Conservation (phyloP, 2,888 invertebrate species). For the Gonocerus acuteangulatus region DNA sequence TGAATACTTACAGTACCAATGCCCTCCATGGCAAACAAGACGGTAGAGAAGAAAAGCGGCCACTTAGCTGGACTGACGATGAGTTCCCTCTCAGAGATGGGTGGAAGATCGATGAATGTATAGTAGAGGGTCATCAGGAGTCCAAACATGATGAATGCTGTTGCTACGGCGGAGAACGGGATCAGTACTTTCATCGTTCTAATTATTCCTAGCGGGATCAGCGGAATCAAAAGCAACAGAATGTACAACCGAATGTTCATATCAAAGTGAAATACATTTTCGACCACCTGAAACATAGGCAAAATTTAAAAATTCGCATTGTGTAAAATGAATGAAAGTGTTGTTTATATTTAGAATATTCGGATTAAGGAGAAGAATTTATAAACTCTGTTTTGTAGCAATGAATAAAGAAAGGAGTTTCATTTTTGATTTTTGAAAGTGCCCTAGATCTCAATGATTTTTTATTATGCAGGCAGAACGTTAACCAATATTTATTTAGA, state of each 20-base stretch:
- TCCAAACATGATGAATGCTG: conserved; percentile 67
- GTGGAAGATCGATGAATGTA: conserved; percentile 58
- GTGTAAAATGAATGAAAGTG: no score
- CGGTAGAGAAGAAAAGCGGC: conserved; percentile 89
- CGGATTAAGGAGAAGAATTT: background rate
- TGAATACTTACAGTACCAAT: conserved; percentile 70
- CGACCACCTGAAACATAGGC: conserved; percentile 38
- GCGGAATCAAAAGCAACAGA: conserved; percentile 57
- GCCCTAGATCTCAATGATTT: no score
- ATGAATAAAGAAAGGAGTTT: background rate
- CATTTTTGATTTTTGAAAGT: no score
- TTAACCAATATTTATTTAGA: no score
- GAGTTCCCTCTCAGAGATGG: conserved; percentile 49
- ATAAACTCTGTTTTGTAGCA: background rate
- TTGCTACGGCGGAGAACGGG: conserved; percentile 83
- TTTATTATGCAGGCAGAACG: no score
- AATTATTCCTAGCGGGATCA: conserved; percentile 64
- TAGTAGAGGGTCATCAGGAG: conserved; percentile 78
- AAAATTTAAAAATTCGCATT: no score
- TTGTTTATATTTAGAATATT: background rate
- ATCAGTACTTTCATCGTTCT: conserved; percentile 59
- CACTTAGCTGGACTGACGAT: conserved; percentile 44
- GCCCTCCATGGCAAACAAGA: conserved; percentile 95
- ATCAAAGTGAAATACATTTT: conserved; percentile 33
- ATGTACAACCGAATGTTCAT: conserved; percentile 54